Conservation (phyloP, 35 echinoderm and acorn worm species). For the Apostichopus japonicus region DNA sequence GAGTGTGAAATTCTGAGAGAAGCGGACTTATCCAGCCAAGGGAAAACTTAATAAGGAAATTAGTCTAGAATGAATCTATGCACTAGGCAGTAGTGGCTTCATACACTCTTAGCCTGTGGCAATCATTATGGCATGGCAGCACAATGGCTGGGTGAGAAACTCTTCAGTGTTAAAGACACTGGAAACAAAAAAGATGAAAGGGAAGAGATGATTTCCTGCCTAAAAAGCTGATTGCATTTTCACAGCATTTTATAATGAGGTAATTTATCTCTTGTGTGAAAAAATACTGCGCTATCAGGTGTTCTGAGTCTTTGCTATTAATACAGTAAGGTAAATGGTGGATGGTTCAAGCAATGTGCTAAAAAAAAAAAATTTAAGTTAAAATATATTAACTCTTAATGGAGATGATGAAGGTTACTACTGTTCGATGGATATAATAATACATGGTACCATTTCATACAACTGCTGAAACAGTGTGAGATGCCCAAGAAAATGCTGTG, state of each 20-base stretch:
- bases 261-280: constrained; percentile 3
- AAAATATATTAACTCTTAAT: neutral
- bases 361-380: neutral
- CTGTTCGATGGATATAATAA: too few relatives aligned
- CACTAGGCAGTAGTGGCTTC: neutral
- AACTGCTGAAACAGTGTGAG: too few relatives aligned
- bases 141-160: neutral
- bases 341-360: neutral
- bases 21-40: neutral
- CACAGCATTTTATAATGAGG: constrained; percentile 27
- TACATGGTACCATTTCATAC: too few relatives aligned
- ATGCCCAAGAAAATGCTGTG: too few relatives aligned
- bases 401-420: neutral
- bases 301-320: neutral
- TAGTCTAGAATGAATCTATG: neutral
- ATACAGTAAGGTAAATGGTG: neutral
- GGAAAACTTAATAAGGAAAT: constrained; percentile 29
- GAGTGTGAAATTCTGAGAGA: constrained; percentile 23
- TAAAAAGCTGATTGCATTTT: constrained; percentile 25
- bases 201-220: neutral
- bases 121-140: neutral
- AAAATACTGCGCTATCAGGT: neutral
- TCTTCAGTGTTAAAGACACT: neutral
- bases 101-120: neutral
- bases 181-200: neutral